phyloP scores from a whole-genome alignment of 2,113 vertebrate genomes.

The Procavia capensis region DNA sequence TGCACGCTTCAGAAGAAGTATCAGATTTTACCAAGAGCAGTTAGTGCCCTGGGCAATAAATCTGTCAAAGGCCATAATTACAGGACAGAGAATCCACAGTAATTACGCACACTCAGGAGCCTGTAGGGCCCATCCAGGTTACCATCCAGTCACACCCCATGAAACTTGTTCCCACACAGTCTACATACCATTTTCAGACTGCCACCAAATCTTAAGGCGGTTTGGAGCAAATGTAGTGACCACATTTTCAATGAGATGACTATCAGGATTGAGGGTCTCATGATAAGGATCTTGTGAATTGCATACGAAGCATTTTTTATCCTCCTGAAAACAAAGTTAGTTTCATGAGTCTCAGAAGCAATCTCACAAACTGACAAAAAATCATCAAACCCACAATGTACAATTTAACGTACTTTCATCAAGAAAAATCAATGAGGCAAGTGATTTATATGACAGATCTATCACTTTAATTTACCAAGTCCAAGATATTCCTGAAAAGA shows the following conservation, averaged over 20 bases:
- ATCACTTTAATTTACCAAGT: conserved; percentile 19
- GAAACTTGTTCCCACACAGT: conserved; percentile 66
- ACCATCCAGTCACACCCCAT: neutral
- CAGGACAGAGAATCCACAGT: conserved; percentile 38
- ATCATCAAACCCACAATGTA: neutral
- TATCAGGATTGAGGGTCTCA: conserved; percentile 87
- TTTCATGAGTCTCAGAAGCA: conserved; percentile 67
- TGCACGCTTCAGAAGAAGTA: conserved; percentile 30
- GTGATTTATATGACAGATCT: neutral
- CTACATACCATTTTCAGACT: conserved; percentile 96
- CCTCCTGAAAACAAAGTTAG: conserved; percentile 91
- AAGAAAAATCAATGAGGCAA: conserved; percentile 6
- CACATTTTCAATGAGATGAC: conserved; percentile 96
- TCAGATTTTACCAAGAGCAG: conserved; percentile 70
- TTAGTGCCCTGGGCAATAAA: conserved; percentile 64
- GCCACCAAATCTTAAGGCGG: conserved; percentile 99
- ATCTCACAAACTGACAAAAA: conserved; percentile 64
- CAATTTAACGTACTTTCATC: neutral
- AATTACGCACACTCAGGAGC: conserved; percentile 61
- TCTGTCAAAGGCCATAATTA: conserved; percentile 68
- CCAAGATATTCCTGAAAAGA: conserved; percentile 54
- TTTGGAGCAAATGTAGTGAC: conserved; percentile 96
- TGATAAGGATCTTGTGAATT: conserved; percentile 90
- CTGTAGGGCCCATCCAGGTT: conserved; percentile 67
- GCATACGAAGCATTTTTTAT: conserved; percentile 98